Evolutionary conservation across 2,888 invertebrate species (phyloP), one percentile per base, ranked within the genome.

Genomic region (Schizotus pectinicornis): DNA sequence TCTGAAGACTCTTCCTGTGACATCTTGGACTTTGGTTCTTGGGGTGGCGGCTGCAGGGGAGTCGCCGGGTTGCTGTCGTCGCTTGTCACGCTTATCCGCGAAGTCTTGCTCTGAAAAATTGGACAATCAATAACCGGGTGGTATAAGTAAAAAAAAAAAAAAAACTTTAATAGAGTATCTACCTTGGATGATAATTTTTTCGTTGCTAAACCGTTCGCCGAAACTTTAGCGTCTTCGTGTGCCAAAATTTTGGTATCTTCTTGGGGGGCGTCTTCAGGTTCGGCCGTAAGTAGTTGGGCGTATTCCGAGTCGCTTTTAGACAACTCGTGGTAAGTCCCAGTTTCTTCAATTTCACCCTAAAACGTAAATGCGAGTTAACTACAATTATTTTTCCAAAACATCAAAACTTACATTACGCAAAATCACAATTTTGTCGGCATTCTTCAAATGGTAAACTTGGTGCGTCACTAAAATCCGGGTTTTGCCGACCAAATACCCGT

Each of bases 401-500:
- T n/a, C n/a, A n/a, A n/a, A n/a, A 72, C 82, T 78, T 79, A 86
- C 87, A 71, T 86, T 83, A 57, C 84, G 82, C 31, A 91, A 73
- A 46, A 90, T 83, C 42, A 90, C 77, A 43, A 91, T 88, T 33
- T 82, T 82, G 70, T 89, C 87, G 0, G 87, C 89, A 46, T 85
- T 81, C 63, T 87, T 87, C 7, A 91, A 79, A 76, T 90, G 90
- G 72, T 94, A 92, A n/a, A 93, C 83, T 77, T 94, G 94, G 81
- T 95, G 94, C 0, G 94, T 94, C 57, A 93, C 90, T 8, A 94
- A 84, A 55, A 94, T 85, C 39, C 90, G 82, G 0, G 91, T 90
- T 72, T 88, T 88, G 3, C 85, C 81, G 39, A 82, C 82, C 62
- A 94, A 80, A 69, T 85, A 86, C 0, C 84, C 85, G 64, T 84